These are phyloP conservation scores for Drosophila nigromelanica DNA, from an alignment of 1,140 invertebrate genomes.

Conservation along the genomic window DNA sequence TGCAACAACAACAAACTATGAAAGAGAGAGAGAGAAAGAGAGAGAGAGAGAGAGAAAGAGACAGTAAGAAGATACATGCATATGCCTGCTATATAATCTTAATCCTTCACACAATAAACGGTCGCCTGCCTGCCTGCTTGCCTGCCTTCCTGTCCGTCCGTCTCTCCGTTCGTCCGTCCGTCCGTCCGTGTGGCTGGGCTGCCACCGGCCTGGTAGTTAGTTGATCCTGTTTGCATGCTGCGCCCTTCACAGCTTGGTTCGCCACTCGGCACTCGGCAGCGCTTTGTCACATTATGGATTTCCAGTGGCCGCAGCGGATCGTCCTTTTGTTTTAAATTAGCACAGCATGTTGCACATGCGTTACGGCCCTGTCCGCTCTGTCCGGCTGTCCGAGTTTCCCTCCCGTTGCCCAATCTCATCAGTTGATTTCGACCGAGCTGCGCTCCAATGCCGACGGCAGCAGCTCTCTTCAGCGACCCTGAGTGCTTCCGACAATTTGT, in stretches of 20 bases:
- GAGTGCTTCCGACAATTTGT: constrained; percentile 63
- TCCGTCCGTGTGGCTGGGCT: neutral
- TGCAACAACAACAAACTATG: constrained; percentile 24
- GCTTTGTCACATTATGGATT: constrained; percentile 74
- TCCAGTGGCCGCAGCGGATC: constrained; percentile 62
- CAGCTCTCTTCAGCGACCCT: constrained; percentile 11
- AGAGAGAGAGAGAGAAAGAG: constrained; percentile 19
- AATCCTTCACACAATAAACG: constrained; percentile 81
- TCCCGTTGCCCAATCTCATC: neutral
- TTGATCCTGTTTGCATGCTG: constrained; percentile 79
- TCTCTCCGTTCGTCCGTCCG: neutral
- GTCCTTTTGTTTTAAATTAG: constrained; percentile 79
- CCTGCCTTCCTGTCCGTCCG: neutral
- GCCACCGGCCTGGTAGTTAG: constrained; percentile 44
- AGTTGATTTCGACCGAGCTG: neutral
- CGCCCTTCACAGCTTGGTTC: constrained; percentile 75
- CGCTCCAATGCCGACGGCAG: constrained; percentile 27
- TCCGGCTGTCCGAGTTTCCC: neutral
- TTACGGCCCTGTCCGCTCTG: constrained; percentile 18
- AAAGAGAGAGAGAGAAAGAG: constrained; percentile 18
- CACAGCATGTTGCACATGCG: constrained; percentile 80
- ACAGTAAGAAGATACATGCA: constrained; percentile 32
- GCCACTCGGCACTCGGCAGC: constrained; percentile 47
- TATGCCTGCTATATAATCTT: constrained; percentile 72
- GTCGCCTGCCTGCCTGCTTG: constrained; percentile 27